Conservation (phyloP, 2,888 invertebrate genomes). For the Dicranocentrus wangi region DNA sequence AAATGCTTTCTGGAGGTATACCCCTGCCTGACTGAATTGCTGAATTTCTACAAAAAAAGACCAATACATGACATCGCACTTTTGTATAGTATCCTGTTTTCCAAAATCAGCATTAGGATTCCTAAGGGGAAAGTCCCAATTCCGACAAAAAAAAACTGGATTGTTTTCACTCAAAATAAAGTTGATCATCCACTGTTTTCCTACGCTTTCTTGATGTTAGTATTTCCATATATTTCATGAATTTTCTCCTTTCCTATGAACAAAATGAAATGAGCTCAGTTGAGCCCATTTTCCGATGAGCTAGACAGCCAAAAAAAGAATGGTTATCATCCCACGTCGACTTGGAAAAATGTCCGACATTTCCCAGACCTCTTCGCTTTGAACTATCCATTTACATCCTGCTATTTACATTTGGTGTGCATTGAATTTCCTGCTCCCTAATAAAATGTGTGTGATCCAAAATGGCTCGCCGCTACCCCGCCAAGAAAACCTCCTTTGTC, state of each 20-base stretch:
- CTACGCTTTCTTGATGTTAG: background rate
- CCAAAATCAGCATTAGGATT: conserved; percentile 30
- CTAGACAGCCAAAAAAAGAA: background rate
- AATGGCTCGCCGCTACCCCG: background rate
- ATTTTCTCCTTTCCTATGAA: conserved; percentile 14
- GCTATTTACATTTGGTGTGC: too few species aligned
- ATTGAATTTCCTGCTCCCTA: background rate
- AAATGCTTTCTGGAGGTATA: too few species aligned
- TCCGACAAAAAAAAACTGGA: conserved; percentile 26
- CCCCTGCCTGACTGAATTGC: too few species aligned
- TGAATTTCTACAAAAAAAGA: too few species aligned
- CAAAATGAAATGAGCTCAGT: conserved; percentile 13
- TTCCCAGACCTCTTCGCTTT: background rate
- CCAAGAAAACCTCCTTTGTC: background rate
- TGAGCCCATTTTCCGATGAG: background rate
- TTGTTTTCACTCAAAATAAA: conserved; percentile 52
- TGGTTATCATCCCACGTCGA: background rate
- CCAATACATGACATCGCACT: too few species aligned
- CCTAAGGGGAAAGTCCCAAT: conserved; percentile 46
- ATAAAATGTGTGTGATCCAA: background rate
- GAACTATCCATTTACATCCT: too few species aligned
- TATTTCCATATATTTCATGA: conserved; percentile 38
- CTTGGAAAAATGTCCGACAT: background rate
- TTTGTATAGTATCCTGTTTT: too few species aligned
- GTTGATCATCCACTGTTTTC: conserved; percentile 33